Evolutionary conservation across 1,140 invertebrate genomes (phyloP).

Genomic region (Drosophila lowei): DNA sequence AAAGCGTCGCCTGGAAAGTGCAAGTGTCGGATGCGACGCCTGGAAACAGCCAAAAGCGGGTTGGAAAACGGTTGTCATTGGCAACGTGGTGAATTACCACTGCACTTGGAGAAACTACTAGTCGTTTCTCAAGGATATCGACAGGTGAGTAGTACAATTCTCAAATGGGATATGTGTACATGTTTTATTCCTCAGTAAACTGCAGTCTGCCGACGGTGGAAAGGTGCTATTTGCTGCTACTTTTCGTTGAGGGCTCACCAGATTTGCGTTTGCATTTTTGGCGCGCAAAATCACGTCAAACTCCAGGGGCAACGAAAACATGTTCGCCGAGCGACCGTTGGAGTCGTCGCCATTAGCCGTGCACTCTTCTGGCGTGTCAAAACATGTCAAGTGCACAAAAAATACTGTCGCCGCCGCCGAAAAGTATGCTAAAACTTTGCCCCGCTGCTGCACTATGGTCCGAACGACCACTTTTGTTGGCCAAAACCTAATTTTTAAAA

Average conservation of each 20-base stretch:
- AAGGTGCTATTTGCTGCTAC: neutral
- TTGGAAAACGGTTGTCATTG: constrained; percentile 36
- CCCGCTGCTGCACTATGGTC: constrained; percentile 46
- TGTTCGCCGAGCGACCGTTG: constrained; percentile 13
- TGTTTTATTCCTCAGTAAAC: constrained; percentile 3
- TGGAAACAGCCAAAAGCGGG: neutral
- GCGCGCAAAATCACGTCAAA: constrained; percentile 73
- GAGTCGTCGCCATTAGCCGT: constrained; percentile 1
- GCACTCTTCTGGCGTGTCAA: constrained; percentile 54
- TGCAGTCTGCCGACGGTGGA: neutral
- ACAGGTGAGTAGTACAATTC: constrained; percentile 1
- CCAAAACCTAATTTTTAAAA: no score
- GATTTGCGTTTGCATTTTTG: constrained; percentile 65
- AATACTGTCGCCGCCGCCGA: constrained; percentile 74
- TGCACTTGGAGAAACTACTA: neutral
- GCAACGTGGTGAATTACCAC: constrained; percentile 67
- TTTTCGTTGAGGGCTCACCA: constrained; percentile 49
- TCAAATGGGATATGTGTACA: no score
- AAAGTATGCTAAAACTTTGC: constrained; percentile 69
- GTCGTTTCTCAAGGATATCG: neutral
- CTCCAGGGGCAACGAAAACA: constrained; percentile 65
- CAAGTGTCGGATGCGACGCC: constrained; percentile 43
- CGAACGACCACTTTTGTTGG: no score
- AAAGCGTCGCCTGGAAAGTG: constrained; percentile 67
- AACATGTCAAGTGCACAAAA: constrained; percentile 80